phyloP scores from a whole-genome alignment of 1,140 invertebrate genomes.

The Batillaria attramentaria region DNA sequence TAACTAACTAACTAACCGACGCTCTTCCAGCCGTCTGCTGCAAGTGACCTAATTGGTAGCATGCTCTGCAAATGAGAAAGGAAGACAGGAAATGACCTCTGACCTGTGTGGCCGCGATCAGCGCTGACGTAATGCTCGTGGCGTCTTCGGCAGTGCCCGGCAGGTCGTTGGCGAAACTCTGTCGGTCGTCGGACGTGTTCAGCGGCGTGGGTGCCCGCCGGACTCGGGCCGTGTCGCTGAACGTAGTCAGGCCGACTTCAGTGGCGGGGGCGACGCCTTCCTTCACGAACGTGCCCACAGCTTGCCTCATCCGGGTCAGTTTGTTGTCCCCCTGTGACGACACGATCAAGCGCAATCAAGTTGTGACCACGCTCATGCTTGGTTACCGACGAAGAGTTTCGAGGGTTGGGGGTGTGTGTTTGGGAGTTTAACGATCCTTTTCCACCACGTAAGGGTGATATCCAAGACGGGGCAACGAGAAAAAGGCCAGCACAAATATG shows the following conservation, averaged over 20 bases:
- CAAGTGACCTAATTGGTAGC: too few species aligned
- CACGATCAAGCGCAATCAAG: too few species aligned
- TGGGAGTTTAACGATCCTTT: too few species aligned
- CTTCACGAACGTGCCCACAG: conserved; percentile 29
- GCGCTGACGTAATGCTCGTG: conserved; percentile 19
- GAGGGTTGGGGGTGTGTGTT: too few species aligned
- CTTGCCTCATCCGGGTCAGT: conserved; percentile 31
- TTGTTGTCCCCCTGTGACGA: conserved; percentile 37
- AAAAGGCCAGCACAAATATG: too few species aligned
- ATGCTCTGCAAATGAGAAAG: too few species aligned
- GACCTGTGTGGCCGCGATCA: conserved; percentile 25
- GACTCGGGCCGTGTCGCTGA: conserved; percentile 20
- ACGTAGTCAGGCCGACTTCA: conserved; percentile 31
- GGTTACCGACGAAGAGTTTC: too few species aligned
- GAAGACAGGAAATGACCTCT: conserved; percentile 8
- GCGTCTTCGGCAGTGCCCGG: conserved; percentile 6
- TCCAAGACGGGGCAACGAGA: too few species aligned
- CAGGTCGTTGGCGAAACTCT: conserved; percentile 6
- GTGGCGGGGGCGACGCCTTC: conserved; percentile 20
- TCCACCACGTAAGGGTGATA: too few species aligned
- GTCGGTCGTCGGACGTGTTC: conserved; percentile 15
- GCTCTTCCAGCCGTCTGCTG: too few species aligned
- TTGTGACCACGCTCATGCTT: too few species aligned
- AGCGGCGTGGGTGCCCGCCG: conserved; percentile 5
- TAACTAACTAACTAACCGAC: too few species aligned